phyloP scores from a whole-genome alignment of 1,140 invertebrate genomes.

The Ceratina calcarata region DNA sequence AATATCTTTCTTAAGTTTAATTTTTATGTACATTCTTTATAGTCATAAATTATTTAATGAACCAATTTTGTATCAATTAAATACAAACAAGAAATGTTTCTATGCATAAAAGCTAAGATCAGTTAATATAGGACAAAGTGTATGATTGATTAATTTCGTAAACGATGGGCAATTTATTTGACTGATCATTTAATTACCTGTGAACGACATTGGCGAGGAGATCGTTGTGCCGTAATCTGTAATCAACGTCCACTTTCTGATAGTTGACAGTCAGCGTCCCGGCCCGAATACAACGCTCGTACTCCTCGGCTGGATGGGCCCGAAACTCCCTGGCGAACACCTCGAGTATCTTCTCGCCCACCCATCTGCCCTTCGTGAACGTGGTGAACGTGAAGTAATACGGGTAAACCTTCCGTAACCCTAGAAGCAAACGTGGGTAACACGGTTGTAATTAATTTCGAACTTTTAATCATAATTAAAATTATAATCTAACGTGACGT shows the following conservation, averaged over 20 bases:
- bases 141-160: no score
- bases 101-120: no score
- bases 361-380: constrained; percentile 98
- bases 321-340: constrained; percentile 97
- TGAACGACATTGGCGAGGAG: constrained; percentile 96
- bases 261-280: constrained; percentile 97
- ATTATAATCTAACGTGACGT: no score
- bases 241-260: constrained; percentile 94
- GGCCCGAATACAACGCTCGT: constrained; percentile 93
- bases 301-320: constrained; percentile 94
- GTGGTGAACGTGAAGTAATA: constrained; percentile 99
- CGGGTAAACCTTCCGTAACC: constrained; percentile 98
- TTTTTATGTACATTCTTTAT: no score
- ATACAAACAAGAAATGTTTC: no score
- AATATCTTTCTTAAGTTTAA: no score
- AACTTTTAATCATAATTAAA: no score
- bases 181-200: constrained; percentile 83
- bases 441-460: not conserved
- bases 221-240: constrained; percentile 96
- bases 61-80: no score
- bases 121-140: no score
- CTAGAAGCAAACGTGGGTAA: constrained; percentile 78
- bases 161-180: not conserved
- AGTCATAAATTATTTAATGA: no score
- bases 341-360: constrained; percentile 95